Conservation (phyloP, 2,113 vertebrate genomes). For the Arothron firmamentum region DNA sequence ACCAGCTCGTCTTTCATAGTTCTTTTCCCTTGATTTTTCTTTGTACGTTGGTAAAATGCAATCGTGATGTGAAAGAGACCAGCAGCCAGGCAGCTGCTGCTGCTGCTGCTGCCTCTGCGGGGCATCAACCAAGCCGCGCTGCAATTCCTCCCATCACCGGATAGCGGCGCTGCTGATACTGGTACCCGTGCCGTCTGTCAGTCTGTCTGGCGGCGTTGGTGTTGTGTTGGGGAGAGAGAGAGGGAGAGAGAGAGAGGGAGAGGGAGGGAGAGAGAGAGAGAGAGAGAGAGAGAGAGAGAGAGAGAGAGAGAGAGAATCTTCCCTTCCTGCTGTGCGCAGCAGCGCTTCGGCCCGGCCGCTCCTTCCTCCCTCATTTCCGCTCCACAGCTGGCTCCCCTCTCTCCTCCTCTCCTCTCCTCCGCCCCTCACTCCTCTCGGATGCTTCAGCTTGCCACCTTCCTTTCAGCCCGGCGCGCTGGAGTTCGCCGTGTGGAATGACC, state of each 20-base stretch:
- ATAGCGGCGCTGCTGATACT: slow-evolving; percentile 53
- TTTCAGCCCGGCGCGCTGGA: slow-evolving; percentile 25
- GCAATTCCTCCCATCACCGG: slow-evolving; percentile 36
- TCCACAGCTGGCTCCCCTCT: slow-evolving; percentile 54
- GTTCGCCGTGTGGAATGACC: slow-evolving; percentile 49
- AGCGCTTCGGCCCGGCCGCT: slow-evolving; percentile 65
- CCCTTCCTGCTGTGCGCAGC: slow-evolving; percentile 64
- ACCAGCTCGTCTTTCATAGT: not conserved
- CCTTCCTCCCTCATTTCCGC: slow-evolving; percentile 60
- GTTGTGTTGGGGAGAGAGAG: slow-evolving; percentile 22
- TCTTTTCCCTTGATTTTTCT: not conserved
- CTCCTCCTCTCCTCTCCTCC: slow-evolving; percentile 11
- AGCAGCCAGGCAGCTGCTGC: not conserved
- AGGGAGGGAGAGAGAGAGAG: slow-evolving; percentile 12
- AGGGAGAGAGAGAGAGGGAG: slow-evolving; percentile 14
- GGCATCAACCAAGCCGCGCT: slow-evolving; percentile 12
- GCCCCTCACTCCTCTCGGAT: slow-evolving; percentile 27
- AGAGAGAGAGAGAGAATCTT: slow-evolving; percentile 26
- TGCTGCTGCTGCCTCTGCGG: not conserved
- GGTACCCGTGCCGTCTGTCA: slow-evolving; percentile 52
- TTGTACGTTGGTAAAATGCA: not conserved
- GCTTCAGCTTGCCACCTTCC: slow-evolving; percentile 39
- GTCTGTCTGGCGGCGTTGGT: slow-evolving; percentile 50
- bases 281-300: slow-evolving; percentile 36
- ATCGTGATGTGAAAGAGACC: not conserved